These are phyloP conservation scores for Ips typographus DNA, from an alignment of 1,140 invertebrate species.

Conservation along the genomic window DNA sequence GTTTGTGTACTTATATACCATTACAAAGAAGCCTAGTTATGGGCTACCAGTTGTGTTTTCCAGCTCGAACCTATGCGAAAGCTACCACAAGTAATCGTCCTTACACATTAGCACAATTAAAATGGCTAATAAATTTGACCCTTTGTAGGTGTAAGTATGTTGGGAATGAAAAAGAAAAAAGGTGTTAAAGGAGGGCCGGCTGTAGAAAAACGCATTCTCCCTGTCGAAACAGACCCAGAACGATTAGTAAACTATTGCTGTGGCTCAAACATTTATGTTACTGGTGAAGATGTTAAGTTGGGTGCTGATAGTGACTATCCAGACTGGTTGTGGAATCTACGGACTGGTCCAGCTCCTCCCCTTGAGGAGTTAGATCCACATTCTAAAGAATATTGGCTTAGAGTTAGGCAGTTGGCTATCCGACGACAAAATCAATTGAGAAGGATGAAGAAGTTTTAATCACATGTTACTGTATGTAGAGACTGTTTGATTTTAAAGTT, in stretches of 20 bases:
- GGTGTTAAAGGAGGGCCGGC: conserved; percentile 60
- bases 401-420: conserved; percentile 63
- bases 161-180: conserved; percentile 55
- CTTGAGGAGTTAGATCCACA: conserved; percentile 78
- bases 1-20: not conserved
- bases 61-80: conserved; percentile 41
- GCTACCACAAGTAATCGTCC: conserved; percentile 30
- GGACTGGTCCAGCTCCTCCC: conserved; percentile 59
- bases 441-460: conserved; percentile 57
- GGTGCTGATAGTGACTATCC: conserved; percentile 88
- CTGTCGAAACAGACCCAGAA: conserved; percentile 83
- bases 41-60: conserved; percentile 37
- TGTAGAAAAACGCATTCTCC: conserved; percentile 71
- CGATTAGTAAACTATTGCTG: conserved; percentile 82
- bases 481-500: no score
- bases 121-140: not conserved
- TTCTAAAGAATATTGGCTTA: conserved; percentile 79
- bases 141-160: conserved; percentile 45
- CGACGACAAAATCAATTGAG: conserved; percentile 62
- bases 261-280: conserved; percentile 79
- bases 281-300: conserved; percentile 79
- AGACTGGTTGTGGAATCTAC: conserved; percentile 86
- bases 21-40: conserved; percentile 23
- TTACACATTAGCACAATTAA: not conserved
- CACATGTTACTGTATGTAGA: no score